phyloP scores from a whole-genome alignment of 2,888 invertebrate species.

The Drosophila sordidula region DNA sequence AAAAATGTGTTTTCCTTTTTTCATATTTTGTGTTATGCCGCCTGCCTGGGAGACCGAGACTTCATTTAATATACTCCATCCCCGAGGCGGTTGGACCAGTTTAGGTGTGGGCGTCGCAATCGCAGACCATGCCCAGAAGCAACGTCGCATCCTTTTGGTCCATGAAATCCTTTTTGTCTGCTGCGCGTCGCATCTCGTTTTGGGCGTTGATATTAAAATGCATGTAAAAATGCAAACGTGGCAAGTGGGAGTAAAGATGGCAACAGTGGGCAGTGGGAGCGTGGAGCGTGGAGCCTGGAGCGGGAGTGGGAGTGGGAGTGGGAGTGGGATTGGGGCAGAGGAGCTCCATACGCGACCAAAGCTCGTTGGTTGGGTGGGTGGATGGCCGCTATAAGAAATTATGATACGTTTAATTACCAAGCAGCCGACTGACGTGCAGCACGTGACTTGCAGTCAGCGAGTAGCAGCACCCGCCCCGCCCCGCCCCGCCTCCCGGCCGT shows the following conservation, averaged over 20 bases:
- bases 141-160: slow-evolving; percentile 74
- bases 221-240: slow-evolving; percentile 72
- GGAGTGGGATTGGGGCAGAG: background rate
- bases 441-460: slow-evolving; percentile 65
- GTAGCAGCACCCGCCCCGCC: background rate
- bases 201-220: slow-evolving; percentile 76
- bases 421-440: slow-evolving; percentile 63
- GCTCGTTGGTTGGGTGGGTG: slow-evolving; percentile 1
- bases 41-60: slow-evolving; percentile 59
- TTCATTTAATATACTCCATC: slow-evolving; percentile 73
- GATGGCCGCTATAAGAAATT: slow-evolving; percentile 63
- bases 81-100: slow-evolving; percentile 29
- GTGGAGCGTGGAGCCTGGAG: no score
- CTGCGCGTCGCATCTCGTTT: slow-evolving; percentile 66
- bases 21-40: slow-evolving; percentile 29
- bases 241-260: slow-evolving; percentile 34
- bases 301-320: background rate
- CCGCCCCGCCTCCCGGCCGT: background rate
- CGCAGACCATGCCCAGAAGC: slow-evolving; percentile 75
- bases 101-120: slow-evolving; percentile 57
- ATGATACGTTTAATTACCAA: slow-evolving; percentile 78
- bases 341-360: background rate
- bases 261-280: background rate
- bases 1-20: slow-evolving; percentile 25
- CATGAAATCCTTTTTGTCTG: slow-evolving; percentile 73